Evolutionary conservation across 2,888 invertebrate species (phyloP).

Genomic region (Orthonychiurus folsomi): DNA sequence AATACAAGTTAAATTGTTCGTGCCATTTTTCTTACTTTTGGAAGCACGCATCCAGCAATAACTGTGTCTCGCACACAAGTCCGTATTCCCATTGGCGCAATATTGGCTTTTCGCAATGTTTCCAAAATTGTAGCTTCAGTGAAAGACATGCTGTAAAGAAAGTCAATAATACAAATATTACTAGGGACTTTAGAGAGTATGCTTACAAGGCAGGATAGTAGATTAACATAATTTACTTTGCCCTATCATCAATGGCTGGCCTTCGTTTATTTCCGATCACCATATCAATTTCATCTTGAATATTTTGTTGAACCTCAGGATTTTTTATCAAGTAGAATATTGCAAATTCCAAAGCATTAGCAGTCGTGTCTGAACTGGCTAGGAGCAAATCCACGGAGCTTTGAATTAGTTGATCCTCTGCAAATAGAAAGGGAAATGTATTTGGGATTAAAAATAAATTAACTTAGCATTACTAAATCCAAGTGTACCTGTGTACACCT

Average conservation of each 20-base stretch:
- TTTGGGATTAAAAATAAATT: not conserved
- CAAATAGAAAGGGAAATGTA: too few relatives aligned
- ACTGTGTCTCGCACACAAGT: conserved; percentile 7
- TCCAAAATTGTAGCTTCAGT: conserved; percentile 16
- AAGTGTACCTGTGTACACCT: conserved; percentile 7
- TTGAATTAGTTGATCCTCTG: conserved; percentile 21
- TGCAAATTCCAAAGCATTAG: conserved; percentile 38
- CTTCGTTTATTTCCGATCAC: conserved; percentile 19
- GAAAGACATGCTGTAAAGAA: conserved; percentile 13
- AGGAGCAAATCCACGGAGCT: conserved; percentile 19
- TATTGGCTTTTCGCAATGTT: conserved; percentile 9
- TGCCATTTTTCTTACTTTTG: conserved; percentile 11
- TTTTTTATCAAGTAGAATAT: conserved; percentile 33
- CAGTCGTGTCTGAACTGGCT: conserved; percentile 34
- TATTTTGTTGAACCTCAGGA: conserved; percentile 33
- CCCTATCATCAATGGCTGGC: conserved; percentile 2
- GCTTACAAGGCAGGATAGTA: not conserved
- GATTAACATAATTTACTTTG: conserved; percentile 2
- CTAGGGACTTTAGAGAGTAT: not conserved
- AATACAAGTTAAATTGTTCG: not conserved
- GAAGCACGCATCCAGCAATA: conserved; percentile 6
- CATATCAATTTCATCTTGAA: conserved; percentile 37
- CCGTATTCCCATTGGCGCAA: conserved; percentile 9
- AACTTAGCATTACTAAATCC: not conserved
- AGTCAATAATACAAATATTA: not conserved